phyloP scores from a whole-genome alignment of 1,140 invertebrate species.

The Leptonema lineaticorne region DNA sequence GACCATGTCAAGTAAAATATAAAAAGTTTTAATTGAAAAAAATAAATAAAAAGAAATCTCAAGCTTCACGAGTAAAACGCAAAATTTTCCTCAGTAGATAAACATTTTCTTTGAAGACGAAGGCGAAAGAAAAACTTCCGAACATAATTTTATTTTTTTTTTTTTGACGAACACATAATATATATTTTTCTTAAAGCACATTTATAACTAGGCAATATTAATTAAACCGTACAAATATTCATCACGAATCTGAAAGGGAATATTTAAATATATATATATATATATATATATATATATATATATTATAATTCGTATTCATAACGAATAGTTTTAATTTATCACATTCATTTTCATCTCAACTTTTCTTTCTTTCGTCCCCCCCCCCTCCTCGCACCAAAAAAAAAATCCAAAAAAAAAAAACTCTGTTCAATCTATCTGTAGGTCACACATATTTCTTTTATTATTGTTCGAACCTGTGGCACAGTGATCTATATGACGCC shows the following conservation, averaged over 20 bases:
- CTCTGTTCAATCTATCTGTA: too few species aligned
- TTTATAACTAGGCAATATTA: too few species aligned
- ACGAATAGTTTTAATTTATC: too few species aligned
- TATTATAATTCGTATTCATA: too few species aligned
- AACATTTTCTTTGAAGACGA: conserved; percentile 1
- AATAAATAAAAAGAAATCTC: background rate
- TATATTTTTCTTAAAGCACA: background rate
- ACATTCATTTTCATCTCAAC: too few species aligned
- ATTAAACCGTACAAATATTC: too few species aligned
- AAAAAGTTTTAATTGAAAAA: conserved; percentile 7
- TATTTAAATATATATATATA: background rate
- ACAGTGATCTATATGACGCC: background rate
- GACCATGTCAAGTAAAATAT: background rate
- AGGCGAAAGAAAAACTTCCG: conserved; percentile 3
- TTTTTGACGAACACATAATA: background rate
- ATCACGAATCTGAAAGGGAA: too few species aligned
- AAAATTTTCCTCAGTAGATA: conserved; percentile 4
- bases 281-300: background rate
- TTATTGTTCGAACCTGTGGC: too few species aligned
- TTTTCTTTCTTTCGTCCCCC: too few species aligned
- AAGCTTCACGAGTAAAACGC: background rate
- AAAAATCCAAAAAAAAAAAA: too few species aligned
- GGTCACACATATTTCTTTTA: too few species aligned
- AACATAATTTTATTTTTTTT: background rate
- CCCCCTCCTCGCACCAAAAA: too few species aligned